Evolutionary conservation across 2,888 invertebrate species (phyloP).

Genomic region (Drosophila pseudotalamancana): DNA sequence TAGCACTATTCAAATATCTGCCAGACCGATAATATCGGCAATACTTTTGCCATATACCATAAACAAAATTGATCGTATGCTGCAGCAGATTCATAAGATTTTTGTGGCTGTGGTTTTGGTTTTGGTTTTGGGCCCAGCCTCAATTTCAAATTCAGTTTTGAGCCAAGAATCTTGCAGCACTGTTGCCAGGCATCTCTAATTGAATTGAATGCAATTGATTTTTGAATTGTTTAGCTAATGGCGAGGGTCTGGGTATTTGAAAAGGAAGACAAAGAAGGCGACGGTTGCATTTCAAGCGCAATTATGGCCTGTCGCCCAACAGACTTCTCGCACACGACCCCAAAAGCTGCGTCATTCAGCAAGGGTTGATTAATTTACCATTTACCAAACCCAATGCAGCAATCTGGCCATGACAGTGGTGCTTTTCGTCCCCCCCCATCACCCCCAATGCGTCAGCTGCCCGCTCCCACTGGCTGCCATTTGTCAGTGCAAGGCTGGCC

Average conservation of each 20-base stretch:
- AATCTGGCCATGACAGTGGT: slow-evolving; percentile 49
- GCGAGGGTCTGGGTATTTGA: slow-evolving; percentile 2
- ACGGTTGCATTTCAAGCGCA: slow-evolving; percentile 59
- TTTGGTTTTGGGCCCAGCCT: neutral
- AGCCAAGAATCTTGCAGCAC: slow-evolving; percentile 43
- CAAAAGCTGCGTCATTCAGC: slow-evolving; percentile 16
- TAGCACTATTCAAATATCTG: no score
- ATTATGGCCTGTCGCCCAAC: slow-evolving; percentile 59
- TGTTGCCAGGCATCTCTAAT: slow-evolving; percentile 56
- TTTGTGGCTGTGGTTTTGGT: neutral
- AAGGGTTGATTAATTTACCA: slow-evolving; percentile 73
- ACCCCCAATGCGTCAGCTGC: neutral
- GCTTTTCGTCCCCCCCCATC: slow-evolving; percentile 7
- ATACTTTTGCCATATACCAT: no score
- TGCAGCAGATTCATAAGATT: neutral
- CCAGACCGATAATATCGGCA: no score
- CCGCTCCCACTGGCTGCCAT: slow-evolving; percentile 10
- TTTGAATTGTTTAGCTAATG: slow-evolving; percentile 45
- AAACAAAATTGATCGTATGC: neutral
- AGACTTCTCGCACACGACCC: slow-evolving; percentile 10
- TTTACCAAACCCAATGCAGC: no score
- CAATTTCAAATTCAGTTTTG: slow-evolving; percentile 26
- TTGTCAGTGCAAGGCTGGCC: slow-evolving; percentile 27
- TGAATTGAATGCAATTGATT: slow-evolving; percentile 68
- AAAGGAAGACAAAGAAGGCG: slow-evolving; percentile 23